These are phyloP conservation scores for Hydrophis major DNA, from an alignment of 2,797 vertebrate species.

Conservation along the genomic window DNA sequence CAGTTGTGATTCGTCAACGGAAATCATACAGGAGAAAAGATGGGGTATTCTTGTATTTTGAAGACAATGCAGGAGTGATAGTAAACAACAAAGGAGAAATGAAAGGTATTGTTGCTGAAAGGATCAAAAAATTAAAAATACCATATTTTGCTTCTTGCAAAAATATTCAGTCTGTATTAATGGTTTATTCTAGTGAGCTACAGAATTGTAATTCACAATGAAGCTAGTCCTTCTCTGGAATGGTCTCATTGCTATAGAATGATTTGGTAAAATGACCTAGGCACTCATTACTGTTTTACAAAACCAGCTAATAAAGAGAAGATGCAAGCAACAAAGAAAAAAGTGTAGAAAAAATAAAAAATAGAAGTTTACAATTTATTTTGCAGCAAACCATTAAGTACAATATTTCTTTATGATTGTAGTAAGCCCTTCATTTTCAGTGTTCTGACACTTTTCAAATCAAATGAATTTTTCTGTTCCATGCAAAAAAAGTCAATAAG, in stretches of 20 bases:
- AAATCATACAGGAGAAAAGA: constrained; percentile 97
- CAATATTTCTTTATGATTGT: not conserved
- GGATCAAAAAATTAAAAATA: not conserved
- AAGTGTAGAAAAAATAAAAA: not conserved
- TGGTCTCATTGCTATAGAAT: not conserved
- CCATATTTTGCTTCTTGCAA: not conserved
- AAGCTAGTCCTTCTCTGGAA: not conserved
- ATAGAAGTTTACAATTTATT: not conserved
- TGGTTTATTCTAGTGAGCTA: not conserved
- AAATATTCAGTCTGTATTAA: not conserved
- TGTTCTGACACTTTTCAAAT: not conserved
- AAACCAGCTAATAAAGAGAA: not conserved
- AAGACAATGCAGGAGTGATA: constrained; percentile 96
- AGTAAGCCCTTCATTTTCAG: not conserved
- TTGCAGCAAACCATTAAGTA: not conserved
- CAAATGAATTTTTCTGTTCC: not conserved
- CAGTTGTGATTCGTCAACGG: constrained; percentile 95
- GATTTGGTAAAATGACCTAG: not conserved
- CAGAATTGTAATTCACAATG: not conserved
- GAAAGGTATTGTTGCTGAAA: constrained; percentile 80
- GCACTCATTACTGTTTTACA: not conserved
- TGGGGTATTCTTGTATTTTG: constrained; percentile 94
- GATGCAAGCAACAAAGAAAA: not conserved
- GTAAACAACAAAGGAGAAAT: constrained; percentile 98
- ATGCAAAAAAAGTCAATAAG: not conserved